Evolutionary conservation across 2,888 invertebrate genomes (phyloP), one percentile per base, ranked within the genome.

Genomic region (Abrostola tripartita): DNA sequence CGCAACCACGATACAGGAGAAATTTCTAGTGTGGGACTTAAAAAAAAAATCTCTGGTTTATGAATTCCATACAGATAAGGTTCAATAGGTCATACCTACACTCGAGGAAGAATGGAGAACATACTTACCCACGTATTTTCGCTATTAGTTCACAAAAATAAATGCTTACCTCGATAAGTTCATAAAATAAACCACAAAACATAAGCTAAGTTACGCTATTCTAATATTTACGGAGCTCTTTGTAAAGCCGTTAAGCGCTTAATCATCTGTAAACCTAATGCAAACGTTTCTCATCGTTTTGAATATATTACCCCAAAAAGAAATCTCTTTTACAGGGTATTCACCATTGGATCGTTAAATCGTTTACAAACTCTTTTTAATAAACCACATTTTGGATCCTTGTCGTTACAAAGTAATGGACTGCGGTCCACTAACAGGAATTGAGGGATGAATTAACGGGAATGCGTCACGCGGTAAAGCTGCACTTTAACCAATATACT

Each of bases 401-500:
- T 49, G 41, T 47, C 44, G 44, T 71, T 57, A 64, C 71, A 71
- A 61, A 76, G 76, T 71, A 72, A 72, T 72, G 71, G 41, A 65
- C 57, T 72, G 76, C 49, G 71, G 65, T 52, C 14, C 12, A 24
- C 51, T 75, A 59, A 54, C 44, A 47, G 44, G 70, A 71, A 64
- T 72, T 71, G 65, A 61, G 71, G 60, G 52, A 76, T 51, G 40
- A 57, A 65, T 71, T 61, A 65, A 76, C 56, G 65, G 51, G 65
- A 72, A 76, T 52, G 65, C 71, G 65, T 72, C 65, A 71, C 60
- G 37, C 57, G 44, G 50, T n/a, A 44, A 37, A 50, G 51, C 24
- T 71, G 65, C 76, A 64, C 71, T 76, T 61, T 55, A 61, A 61
- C 65, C 65, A 58, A 76, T 72, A 61, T 55, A 41, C 65, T 71